Evolutionary conservation across 2,113 vertebrate genomes (phyloP).

Genomic region (Pithys albifrons): DNA sequence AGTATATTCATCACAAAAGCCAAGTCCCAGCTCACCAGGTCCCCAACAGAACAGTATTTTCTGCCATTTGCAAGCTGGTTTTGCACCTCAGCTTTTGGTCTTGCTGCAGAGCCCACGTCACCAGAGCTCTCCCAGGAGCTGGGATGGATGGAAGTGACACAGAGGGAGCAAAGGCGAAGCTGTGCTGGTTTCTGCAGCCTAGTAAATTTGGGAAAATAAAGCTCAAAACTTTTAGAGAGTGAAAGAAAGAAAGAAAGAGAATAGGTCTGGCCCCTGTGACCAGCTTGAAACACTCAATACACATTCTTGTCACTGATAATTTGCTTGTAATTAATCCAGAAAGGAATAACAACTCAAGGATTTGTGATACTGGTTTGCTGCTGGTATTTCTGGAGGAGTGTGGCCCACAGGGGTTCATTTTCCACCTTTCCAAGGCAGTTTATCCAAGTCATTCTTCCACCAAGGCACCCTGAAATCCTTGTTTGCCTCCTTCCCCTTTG

Average conservation of each 20-base stretch:
- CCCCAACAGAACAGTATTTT: neutral
- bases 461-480: neutral
- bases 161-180: neutral
- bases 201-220: neutral
- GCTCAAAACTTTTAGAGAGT: neutral
- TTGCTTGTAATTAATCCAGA: neutral
- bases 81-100: neutral
- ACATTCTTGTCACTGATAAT: neutral
- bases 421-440: neutral
- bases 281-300: neutral
- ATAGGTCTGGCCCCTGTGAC: neutral
- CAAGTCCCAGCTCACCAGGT: neutral
- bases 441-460: neutral
- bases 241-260: neutral
- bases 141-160: neutral
- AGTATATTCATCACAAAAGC: neutral
- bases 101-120: neutral
- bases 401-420: neutral
- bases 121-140: rapidly evolving
- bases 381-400: neutral
- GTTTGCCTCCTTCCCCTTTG: neutral
- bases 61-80: neutral
- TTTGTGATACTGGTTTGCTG: neutral
- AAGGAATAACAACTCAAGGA: neutral
- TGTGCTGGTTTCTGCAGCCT: neutral